Base-by-base conservation (phyloP, 1,140 invertebrate species). In the Diachasma alloeum region DNA sequence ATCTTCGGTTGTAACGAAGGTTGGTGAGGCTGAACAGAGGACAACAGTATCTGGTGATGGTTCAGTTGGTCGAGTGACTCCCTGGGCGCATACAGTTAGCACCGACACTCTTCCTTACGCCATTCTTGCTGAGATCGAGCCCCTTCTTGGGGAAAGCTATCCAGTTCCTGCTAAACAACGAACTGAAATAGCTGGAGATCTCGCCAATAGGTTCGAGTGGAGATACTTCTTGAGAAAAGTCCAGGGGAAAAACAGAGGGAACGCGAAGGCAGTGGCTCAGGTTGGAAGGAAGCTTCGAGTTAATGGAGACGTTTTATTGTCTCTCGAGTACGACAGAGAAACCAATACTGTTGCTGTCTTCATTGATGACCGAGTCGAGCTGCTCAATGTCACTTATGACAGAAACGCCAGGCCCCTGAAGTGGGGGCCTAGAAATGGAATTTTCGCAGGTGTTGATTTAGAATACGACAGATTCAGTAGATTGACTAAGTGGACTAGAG, bases 161-260 rank as follows among this genome's bases (percentile, higher is more conserved):
- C 96, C 96, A 0, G 94, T 97, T 0, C 96, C 96, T 2, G 95
- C 95, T 0, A 96, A 96, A 85, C 96, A 98, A 85, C 93, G 94
- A 79, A 96, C 94, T 0, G 96, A 97, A 87, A 94, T 97, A 31
- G 95, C 95, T 15, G 95, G 96, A 0, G 96, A 98, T 83, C 89
- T 98, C 24, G 95, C 97, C 0, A 98, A 98, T 85, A 91, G 96
- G 75, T 96, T 99, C 78, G 97, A 98, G 89, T 99, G 97, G 97
- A 91, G 96, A 48, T 99, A 98, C 86, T 97, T 96, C 87, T 89
- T 96, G 22, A 87, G 94, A 53, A 93, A 93, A 74, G 87, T 93
- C 15, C 92, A 93, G 81, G 92, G 92, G 2, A 91, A 90, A 79
- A 92, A 91, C 79, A 90, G 92, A 81, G 91, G 92, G 74, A 93